Evolutionary conservation across 92 coral and sea anemone genomes (phyloP), one percentile per base, ranked within the genome.

Genomic region (Actinernus sp.): DNA sequence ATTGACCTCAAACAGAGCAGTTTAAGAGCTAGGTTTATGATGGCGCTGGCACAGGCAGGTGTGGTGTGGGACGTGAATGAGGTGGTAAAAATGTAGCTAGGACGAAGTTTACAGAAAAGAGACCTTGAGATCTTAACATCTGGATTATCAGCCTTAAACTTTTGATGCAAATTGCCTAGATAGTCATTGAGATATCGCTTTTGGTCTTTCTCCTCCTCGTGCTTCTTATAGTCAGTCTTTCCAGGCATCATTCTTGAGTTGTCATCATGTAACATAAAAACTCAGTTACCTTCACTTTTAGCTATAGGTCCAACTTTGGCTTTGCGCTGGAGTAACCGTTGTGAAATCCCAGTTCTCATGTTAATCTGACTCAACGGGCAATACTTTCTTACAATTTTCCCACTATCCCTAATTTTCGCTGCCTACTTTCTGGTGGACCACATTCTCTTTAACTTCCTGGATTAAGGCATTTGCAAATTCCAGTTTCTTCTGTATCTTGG

Each of bases 201-300:
- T 20, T 73, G 82, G 61, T 56, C 38, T 28, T 73, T 82, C 28
- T n/a, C 48, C 0, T 61, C 65, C 24, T 61, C 52, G 30, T 41
- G 52, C 4, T 32, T 74, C 30, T 50, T 64, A 19, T 45, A 61
- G 34, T 82, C 83, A 33, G 26, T 61, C 33, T 82, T 82, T 6
- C 89, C 82, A 13, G 89, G 89, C 83, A 66, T 82, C 61, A 66
- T 56, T 32, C 89, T 20, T 9, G 83, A 82, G 54, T 75, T 83
- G 83, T 67, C 89, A 27, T 63, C 83, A n/a, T n/a, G n/a, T n/a
- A n/a, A n/a, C n/a, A n/a, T n/a, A n/a, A n/a, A n/a, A n/a, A n/a
- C n/a, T n/a, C n/a, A n/a, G n/a, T n/a, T n/a, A n/a, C n/a, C n/a
- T n/a, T n/a, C n/a, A n/a, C n/a, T n/a, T n/a, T n/a, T n/a, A n/a